phyloP scores from a whole-genome alignment of 2,888 invertebrate species.

The Noctua fimbriata region DNA sequence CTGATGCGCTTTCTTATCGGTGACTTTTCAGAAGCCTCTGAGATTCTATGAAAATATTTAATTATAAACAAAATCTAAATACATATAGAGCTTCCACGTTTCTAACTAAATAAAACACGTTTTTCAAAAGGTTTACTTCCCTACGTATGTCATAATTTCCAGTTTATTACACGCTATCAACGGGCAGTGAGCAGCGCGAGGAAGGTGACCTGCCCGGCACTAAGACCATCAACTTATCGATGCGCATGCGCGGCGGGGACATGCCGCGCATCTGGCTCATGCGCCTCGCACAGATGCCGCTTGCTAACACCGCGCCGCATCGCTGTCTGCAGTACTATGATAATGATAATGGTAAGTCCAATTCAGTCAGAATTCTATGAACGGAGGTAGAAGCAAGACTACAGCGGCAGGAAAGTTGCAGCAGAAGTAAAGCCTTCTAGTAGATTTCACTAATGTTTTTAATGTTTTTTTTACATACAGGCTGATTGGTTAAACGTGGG shows the following conservation, averaged over 20 bases:
- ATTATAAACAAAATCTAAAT: no score
- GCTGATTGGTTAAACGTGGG: no score
- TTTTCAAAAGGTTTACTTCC: neutral
- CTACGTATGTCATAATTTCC: constrained; percentile 66
- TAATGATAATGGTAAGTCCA: constrained; percentile 88
- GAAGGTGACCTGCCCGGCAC: constrained; percentile 79
- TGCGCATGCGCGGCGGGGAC: constrained; percentile 87
- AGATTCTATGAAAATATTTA: no score
- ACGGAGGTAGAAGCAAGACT: no score
- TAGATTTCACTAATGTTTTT: neutral
- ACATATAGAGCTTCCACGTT: neutral
- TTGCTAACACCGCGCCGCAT: constrained; percentile 94
- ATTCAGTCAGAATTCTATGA: neutral
- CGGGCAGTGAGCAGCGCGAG: constrained; percentile 79
- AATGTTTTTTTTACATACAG: no score
- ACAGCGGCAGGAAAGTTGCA: neutral
- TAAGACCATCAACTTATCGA: constrained; percentile 87
- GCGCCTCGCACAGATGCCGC: constrained; percentile 93
- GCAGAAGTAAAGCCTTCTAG: neutral
- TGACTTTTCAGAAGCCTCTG: no score
- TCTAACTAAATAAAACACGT: neutral
- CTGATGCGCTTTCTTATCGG: no score
- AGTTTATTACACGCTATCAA: constrained; percentile 93
- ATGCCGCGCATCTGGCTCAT: constrained; percentile 95
- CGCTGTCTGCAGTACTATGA: constrained; percentile 94